Conservation (phyloP, 1,140 invertebrate species). For the Scylla paramamosain region DNA sequence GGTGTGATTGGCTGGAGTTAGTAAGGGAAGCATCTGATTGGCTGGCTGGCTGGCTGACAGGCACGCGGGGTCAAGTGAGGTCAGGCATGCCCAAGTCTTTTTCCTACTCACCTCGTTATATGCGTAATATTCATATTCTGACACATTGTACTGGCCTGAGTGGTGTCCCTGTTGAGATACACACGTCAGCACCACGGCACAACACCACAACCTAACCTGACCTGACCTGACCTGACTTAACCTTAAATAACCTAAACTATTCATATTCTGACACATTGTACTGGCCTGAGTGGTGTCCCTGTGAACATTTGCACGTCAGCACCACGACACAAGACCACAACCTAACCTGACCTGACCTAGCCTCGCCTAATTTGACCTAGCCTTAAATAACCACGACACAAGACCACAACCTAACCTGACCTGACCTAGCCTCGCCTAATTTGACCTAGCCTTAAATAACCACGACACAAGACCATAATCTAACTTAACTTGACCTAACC, state of each 20-base stretch:
- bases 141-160: constrained; percentile 78
- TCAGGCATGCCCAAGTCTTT: too few relatives aligned
- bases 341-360: neutral
- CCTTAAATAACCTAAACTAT: constrained; percentile 38
- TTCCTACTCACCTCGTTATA: constrained; percentile 75
- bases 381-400: neutral
- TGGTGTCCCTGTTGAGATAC: constrained; percentile 72
- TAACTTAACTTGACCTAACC: too few relatives aligned
- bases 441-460: too few relatives aligned
- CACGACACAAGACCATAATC: constrained; percentile 30
- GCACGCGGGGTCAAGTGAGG: too few relatives aligned
- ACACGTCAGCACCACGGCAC: neutral
- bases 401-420: neutral
- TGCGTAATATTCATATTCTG: constrained; percentile 77
- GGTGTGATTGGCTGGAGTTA: too few relatives aligned
- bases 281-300: constrained; percentile 76
- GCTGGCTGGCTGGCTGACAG: too few relatives aligned
- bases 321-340: constrained; percentile 1
- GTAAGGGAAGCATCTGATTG: too few relatives aligned
- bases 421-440: too few relatives aligned
- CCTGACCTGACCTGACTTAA: neutral
- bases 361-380: too few relatives aligned
- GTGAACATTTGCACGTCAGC: constrained; percentile 12
- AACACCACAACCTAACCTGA: neutral
- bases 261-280: constrained; percentile 78